phyloP scores from a whole-genome alignment of 2,888 invertebrate genomes.

The Cyaniris semiargus region DNA sequence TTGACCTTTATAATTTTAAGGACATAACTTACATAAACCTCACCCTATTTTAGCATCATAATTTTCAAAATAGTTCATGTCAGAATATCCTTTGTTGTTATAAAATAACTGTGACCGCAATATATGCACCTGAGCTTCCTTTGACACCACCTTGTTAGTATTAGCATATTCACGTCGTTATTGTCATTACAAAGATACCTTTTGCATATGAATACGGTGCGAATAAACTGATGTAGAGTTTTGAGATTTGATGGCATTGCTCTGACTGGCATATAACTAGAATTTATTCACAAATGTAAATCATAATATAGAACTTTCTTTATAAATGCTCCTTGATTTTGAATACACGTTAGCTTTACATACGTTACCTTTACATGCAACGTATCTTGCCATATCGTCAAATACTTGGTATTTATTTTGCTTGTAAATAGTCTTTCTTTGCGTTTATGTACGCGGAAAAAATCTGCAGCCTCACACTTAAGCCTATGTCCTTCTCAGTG shows the following conservation, averaged over 20 bases:
- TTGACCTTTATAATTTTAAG: no score
- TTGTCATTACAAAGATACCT: constrained; percentile 17
- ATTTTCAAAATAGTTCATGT: background rate
- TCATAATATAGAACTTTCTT: no score
- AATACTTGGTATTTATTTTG: no score
- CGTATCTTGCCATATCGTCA: no score
- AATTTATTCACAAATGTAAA: no score
- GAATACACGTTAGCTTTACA: no score
- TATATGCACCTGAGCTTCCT: constrained; percentile 8
- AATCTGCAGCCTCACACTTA: no score
- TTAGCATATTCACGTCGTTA: constrained; percentile 12
- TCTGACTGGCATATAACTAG: background rate
- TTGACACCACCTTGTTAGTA: constrained; percentile 16
- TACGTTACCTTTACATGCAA: no score
- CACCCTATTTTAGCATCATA: background rate
- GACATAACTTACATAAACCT: background rate
- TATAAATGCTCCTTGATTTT: no score
- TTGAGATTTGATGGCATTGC: background rate
- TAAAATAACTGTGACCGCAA: background rate
- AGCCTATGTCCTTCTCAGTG: no score
- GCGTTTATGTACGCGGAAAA: no score
- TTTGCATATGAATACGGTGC: constrained; percentile 10
- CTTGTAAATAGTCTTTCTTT: no score
- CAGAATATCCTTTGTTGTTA: background rate
- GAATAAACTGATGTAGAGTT: background rate